Percentiles rank a stretch among this genome's conserved stretches.
Conservation (phyloP, 2,113 vertebrate genomes). For the Neopipo cinnamomea region DNA sequence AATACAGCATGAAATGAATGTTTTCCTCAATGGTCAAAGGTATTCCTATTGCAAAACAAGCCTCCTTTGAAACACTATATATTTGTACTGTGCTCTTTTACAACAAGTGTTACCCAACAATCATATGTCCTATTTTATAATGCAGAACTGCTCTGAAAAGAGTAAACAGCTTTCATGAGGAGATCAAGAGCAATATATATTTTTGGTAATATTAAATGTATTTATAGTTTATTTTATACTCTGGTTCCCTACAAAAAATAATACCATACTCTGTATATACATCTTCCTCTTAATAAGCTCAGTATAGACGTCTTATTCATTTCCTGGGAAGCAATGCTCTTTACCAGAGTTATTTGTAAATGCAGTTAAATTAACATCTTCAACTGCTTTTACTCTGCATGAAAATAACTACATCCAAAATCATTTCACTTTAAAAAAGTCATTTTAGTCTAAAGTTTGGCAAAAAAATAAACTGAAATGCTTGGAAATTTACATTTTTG, state of each 20-base stretch:
- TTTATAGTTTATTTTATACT: not conserved
- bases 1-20: not conserved
- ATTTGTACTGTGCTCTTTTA: not conserved
- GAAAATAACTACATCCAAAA: conserved; percentile 59
- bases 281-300: not conserved
- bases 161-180: not conserved
- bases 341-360: conserved; percentile 43
- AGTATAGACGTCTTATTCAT: not conserved
- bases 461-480: conserved; percentile 80
- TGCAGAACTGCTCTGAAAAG: not conserved
- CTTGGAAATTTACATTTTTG: conserved; percentile 82
- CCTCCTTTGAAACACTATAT: not conserved
- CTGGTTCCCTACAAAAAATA: not conserved
- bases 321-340: not conserved
- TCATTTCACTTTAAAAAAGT: conserved; percentile 53
- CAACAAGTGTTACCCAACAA: not conserved
- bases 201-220: not conserved
- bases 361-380: conserved; percentile 44
- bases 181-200: not conserved
- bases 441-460: conserved; percentile 78
- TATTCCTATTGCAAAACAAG: not conserved
- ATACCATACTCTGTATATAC: not conserved
- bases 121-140: not conserved
- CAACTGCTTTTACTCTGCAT: conserved; percentile 33
- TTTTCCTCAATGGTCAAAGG: not conserved